phyloP scores from a whole-genome alignment of 2,113 vertebrate genomes.

The Vombatus ursinus region DNA sequence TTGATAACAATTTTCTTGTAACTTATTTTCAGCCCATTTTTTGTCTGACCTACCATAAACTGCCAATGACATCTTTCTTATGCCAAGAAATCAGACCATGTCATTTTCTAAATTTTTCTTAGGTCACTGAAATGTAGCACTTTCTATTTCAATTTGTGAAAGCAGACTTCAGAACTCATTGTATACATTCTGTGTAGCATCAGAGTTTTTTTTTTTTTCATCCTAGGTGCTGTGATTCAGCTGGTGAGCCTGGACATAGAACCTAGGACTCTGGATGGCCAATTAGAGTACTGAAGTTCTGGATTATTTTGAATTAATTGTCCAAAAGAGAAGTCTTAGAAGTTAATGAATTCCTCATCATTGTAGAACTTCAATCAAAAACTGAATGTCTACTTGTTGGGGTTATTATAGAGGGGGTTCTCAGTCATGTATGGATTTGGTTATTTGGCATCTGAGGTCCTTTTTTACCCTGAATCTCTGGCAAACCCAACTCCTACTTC shows the following conservation, averaged over 20 bases:
- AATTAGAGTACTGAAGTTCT: conserved; percentile 14
- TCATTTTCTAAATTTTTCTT: background rate
- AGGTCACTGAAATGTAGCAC: background rate
- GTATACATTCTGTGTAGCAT: background rate
- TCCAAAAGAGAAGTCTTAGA: background rate
- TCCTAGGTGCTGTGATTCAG: background rate
- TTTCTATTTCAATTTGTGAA: background rate
- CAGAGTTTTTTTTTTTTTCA: background rate
- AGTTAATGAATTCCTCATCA: background rate
- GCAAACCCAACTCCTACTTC: background rate
- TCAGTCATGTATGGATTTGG: background rate
- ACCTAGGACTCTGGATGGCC: background rate
- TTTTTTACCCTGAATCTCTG: background rate
- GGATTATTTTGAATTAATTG: background rate
- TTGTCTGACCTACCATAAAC: background rate
- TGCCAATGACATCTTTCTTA: background rate
- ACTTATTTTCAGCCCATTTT: background rate
- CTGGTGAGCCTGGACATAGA: background rate
- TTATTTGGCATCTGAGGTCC: background rate
- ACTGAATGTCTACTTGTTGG: background rate
- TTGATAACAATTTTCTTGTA: background rate
- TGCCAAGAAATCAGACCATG: background rate
- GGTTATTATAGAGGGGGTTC: background rate
- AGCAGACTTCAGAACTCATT: background rate
- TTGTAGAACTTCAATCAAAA: background rate